Evolutionary conservation across 2,113 vertebrate species (phyloP).

Genomic region (Upupa epops): DNA sequence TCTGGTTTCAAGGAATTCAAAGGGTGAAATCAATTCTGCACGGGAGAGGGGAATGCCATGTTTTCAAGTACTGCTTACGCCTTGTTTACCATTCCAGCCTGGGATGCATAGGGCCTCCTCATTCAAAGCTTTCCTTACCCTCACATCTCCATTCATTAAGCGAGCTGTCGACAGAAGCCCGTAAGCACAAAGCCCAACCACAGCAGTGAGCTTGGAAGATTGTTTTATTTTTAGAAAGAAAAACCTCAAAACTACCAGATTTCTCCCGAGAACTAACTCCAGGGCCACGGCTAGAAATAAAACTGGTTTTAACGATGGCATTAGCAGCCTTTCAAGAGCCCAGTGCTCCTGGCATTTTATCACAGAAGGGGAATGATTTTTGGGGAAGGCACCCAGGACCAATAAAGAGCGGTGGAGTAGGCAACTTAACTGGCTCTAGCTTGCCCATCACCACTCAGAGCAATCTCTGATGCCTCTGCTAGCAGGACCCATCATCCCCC

Average conservation of each 20-base stretch:
- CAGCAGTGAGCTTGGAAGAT: not conserved
- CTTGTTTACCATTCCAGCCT: conserved; percentile 6
- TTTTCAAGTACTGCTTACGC: not conserved
- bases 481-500: not conserved
- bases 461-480: not conserved
- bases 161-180: conserved; percentile 1
- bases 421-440: not conserved
- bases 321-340: not conserved
- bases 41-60: not conserved
- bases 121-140: not conserved
- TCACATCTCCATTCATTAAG: conserved; percentile 54
- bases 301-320: not conserved
- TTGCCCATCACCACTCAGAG: not conserved
- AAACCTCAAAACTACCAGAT: not conserved
- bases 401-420: not conserved
- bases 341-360: not conserved
- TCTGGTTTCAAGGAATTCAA: not conserved
- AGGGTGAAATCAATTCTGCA: not conserved
- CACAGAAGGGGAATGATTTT: not conserved
- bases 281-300: conserved; percentile 18
- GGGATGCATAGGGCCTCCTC: not conserved
- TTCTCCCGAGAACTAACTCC: not conserved
- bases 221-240: conserved; percentile 32
- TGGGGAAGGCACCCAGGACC: not conserved
- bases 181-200: not conserved